Percentiles rank a stretch among this genome's conserved stretches.
These are phyloP conservation scores for Suillia variegata DNA, from an alignment of 2,888 invertebrate genomes.

Conservation along the genomic window DNA sequence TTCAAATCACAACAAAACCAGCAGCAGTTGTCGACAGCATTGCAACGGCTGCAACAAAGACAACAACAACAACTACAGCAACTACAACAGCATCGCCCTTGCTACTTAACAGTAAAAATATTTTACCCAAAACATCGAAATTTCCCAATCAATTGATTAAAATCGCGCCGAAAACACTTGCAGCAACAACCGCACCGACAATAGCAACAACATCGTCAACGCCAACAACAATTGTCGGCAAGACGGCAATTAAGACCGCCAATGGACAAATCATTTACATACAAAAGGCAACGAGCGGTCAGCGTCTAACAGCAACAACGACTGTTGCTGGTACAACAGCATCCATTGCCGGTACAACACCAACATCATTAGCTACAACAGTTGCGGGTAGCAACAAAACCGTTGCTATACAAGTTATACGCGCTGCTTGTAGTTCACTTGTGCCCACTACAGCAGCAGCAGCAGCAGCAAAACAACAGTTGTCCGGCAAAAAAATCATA, in stretches of 20 bases:
- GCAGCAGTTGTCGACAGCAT: no score
- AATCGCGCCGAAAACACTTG: conserved; percentile 27
- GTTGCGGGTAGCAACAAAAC: conserved; percentile 26
- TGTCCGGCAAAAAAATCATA: conserved; percentile 36
- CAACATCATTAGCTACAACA: conserved; percentile 9
- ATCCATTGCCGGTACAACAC: background rate
- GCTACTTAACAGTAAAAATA: conserved; percentile 31
- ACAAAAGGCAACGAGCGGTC: conserved; percentile 61
- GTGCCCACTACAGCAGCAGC: conserved; percentile 30
- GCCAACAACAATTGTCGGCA: conserved; percentile 33
- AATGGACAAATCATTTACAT: conserved; percentile 63
- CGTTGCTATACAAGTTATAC: conserved; percentile 47
- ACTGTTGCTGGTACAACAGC: background rate
- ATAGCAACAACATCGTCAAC: conserved; percentile 7
- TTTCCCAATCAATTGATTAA: conserved; percentile 27
- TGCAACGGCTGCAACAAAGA: conserved; percentile 16
- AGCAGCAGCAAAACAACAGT: conserved; percentile 26
- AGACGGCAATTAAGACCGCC: conserved; percentile 47
- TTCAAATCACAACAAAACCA: conserved; percentile 20
- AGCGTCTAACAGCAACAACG: conserved; percentile 17
- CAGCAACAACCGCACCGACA: conserved; percentile 5
- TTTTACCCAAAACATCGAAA: conserved; percentile 31
- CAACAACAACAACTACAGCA: conserved; percentile 7
- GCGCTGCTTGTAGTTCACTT: conserved; percentile 41
- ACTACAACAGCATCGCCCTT: conserved; percentile 21